Evolutionary conservation across 2,888 invertebrate species (phyloP).

Genomic region (Notodonta ziczac): DNA sequence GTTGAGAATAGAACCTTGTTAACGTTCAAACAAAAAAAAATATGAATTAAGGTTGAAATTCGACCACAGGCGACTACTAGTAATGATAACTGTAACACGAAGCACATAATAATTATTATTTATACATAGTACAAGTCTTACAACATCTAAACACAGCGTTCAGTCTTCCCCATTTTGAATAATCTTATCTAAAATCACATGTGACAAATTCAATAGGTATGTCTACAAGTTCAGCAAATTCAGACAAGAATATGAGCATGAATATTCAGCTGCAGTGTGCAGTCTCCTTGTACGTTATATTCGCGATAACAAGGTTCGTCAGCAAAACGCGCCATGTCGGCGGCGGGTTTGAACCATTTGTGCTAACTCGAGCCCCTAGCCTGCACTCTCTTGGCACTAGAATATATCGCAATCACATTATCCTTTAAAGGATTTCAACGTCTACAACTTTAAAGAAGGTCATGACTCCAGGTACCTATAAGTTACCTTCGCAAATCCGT

Average conservation of each 20-base stretch:
- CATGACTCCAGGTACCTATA: slow-evolving; percentile 20
- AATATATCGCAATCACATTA: slow-evolving; percentile 43
- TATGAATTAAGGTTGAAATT: too few species aligned
- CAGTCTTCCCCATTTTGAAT: not conserved
- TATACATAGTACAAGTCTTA: too few species aligned
- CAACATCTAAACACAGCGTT: not conserved
- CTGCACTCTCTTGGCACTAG: slow-evolving; percentile 58
- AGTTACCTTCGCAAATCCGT: slow-evolving; percentile 22
- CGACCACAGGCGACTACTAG: too few species aligned
- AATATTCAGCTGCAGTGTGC: slow-evolving; percentile 73
- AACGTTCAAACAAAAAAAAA: too few species aligned
- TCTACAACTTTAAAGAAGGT: slow-evolving; percentile 27
- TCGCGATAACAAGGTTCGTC: slow-evolving; percentile 81
- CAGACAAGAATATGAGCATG: slow-evolving; percentile 68
- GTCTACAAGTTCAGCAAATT: slow-evolving; percentile 34
- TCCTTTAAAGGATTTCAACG: slow-evolving; percentile 26
- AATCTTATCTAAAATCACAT: not conserved
- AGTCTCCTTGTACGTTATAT: slow-evolving; percentile 60
- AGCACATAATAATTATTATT: too few species aligned
- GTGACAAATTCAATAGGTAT: slow-evolving; percentile 13
- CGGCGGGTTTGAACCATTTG: slow-evolving; percentile 53
- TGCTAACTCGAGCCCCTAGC: slow-evolving; percentile 57
- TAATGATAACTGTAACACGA: too few species aligned
- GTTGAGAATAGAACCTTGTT: too few species aligned
- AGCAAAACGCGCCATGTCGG: slow-evolving; percentile 62